Evolutionary conservation across 2,888 invertebrate genomes (phyloP), one percentile per base, ranked within the genome.

Genomic region (Galeruca laticollis): DNA sequence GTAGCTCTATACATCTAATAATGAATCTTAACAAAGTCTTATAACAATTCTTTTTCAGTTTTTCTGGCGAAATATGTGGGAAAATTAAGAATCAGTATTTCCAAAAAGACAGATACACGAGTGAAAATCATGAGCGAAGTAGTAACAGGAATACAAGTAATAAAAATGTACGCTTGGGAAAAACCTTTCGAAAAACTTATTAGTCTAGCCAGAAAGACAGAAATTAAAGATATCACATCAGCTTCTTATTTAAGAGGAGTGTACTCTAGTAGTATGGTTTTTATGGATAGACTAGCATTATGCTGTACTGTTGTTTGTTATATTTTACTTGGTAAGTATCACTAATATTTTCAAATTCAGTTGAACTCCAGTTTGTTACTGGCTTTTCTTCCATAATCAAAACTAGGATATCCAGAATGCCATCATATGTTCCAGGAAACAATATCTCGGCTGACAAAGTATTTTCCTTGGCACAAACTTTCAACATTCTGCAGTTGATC

Each of bases 151-250:
- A 92, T 93, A 74, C 88, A 91, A 78, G 91, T 93, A 1, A 92
- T 93, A 75, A 93, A 93, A 83, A 93, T 93, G 93, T 93, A 92
- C 80, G 90, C 92, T 0, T 93, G 93, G 89, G 93, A 93, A 80
- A 89, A 88, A 73, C 90, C 92, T 0, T 93, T 93, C 79, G 89
- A 90, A 57, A 86, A 88, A n/a, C 78, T 92, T 43, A 88, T 93
- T 0, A 87, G 87, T 52, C 78, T 88, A 8, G 88, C 91, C 0
- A 84, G 93, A 79, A 87, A 13, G 4, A 82, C 88, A 62, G 95
- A 95, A 86, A 89, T 94, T 11, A 87, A 88, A 65, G 88, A 70
- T 20, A 67, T 79, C 3, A 87, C 88, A 74, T 84, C 87, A 35
- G 89, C 91, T 9, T 90, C 92, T 0, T 90, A 91, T 85, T 87